A percentile compares a stretch with the other conserved stretches of the same genome.
Conservation (phyloP, 2,888 invertebrate genomes). For the Cylindroiulus punctatus region DNA sequence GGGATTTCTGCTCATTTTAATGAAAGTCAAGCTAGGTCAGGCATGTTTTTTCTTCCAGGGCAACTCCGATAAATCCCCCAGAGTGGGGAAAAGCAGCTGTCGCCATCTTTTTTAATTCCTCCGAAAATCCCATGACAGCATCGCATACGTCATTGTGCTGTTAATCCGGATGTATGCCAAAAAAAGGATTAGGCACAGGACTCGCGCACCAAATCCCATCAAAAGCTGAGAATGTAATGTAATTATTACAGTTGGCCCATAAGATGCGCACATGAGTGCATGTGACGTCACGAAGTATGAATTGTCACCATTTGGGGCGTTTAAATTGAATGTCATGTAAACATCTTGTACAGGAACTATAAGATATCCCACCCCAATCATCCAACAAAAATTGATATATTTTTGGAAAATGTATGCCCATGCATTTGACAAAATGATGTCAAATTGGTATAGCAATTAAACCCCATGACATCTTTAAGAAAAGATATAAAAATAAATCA, state of each 20-base stretch:
- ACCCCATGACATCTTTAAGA: no score
- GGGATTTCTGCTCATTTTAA: neutral
- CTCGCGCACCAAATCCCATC: neutral
- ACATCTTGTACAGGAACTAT: no score
- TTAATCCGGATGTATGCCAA: constrained; percentile 20
- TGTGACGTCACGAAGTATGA: neutral
- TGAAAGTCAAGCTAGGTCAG: neutral
- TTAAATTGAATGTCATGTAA: no score
- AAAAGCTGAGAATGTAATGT: neutral
- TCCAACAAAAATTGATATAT: no score
- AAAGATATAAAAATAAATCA: no score
- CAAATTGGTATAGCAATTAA: no score
- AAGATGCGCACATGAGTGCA: neutral
- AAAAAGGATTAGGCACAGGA: neutral
- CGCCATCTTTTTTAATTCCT: neutral
- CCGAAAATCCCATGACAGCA: neutral
- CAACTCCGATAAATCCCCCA: neutral
- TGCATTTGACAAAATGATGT: no score
- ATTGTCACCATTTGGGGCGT: neutral
- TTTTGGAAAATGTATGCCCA: no score
- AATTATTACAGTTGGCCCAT: neutral
- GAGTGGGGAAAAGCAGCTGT: neutral
- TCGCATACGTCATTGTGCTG: neutral
- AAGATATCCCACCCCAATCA: no score
- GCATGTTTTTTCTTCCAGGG: neutral